A percentile compares a stretch with the other conserved stretches of the same genome.
Conservation (phyloP, 2,888 invertebrate species). For the Pseudanteris insignis region DNA sequence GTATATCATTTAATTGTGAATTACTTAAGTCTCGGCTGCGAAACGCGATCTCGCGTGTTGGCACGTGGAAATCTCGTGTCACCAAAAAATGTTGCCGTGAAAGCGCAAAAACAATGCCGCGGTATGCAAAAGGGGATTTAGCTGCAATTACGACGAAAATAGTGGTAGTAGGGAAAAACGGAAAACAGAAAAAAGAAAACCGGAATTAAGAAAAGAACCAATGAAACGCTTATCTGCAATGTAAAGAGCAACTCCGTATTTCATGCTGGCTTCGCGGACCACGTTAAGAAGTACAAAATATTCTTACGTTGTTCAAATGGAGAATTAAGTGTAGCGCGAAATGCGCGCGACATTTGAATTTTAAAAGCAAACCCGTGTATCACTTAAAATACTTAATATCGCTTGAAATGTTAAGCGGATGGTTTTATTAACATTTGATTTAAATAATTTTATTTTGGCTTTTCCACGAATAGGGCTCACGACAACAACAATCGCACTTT, state of each 20-base stretch:
- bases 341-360: constrained; percentile 24
- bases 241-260: constrained; percentile 28
- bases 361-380: constrained; percentile 6
- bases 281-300: constrained; percentile 34
- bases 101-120: constrained; percentile 39
- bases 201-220: too few species aligned
- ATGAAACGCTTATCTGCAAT: constrained; percentile 39
- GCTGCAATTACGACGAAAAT: constrained; percentile 25
- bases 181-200: too few species aligned
- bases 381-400: too few species aligned
- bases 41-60: constrained; percentile 49
- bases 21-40: constrained; percentile 43
- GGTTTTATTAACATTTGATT: too few species aligned
- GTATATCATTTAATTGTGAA: constrained; percentile 48
- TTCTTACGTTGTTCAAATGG: constrained; percentile 26
- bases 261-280: constrained; percentile 17
- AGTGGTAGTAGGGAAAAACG: too few species aligned
- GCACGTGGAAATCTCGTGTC: constrained; percentile 42
- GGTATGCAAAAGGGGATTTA: constrained; percentile 27
- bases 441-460: too few species aligned
- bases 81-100: constrained; percentile 32
- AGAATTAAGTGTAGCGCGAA: constrained; percentile 15
- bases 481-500: too few species aligned
- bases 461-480: too few species aligned
- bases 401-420: too few species aligned